Evolutionary conservation across 2,888 invertebrate species (phyloP), one percentile per base, ranked within the genome.

Genomic region (Scaptomyza polygonia): DNA sequence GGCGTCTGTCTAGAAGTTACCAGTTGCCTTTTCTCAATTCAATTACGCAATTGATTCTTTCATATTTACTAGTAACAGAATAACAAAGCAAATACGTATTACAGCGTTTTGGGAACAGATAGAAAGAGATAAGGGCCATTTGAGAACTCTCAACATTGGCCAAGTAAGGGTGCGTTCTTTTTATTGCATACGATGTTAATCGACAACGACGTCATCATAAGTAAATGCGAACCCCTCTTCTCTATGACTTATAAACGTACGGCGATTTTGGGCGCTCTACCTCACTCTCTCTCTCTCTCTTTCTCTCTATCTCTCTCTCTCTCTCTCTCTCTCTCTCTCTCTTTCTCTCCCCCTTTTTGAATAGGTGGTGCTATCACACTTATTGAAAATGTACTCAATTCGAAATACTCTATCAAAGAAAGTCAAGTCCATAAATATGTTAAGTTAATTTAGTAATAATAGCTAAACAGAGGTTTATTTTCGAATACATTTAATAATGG

Each of bases 81-180:
- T 75, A 51, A 68, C 59, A 71, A 47, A 55, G 62, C 36, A 71
- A 71, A 71, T 44, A n/a, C n/a, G n/a, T n/a, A 62, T 67, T 54
- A 65, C 56, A 42, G 14, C 25, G 57, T 39, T 52, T 42, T 51
- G 16, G 21, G n/a, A n/a, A n/a, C n/a, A 36, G 11, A 30, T 3
- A 11, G 14, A 25, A 6, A 0, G 4, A 30, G 25, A 14, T 14
- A 6, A 11, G 27, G 27, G 16, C 9, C 14, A 11, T 14, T 2
- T 14, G 16, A 34, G 53, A 27, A 40, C 47, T 30, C 59, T 39
- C 40, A 27, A 40, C 42, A 47, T 34, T 73, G 57, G 57, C 66
- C 77, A 30, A 77, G 51, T 72, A 58, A 72, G 58, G 61, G 65
- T 58, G 61, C 66, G 77, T 76, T 73, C 77, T 76, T 42, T 39